Percentiles rank a stretch among this genome's conserved stretches.
These are phyloP conservation scores for Prolemur simus DNA, from an alignment of 2,113 vertebrate species.

Conservation along the genomic window DNA sequence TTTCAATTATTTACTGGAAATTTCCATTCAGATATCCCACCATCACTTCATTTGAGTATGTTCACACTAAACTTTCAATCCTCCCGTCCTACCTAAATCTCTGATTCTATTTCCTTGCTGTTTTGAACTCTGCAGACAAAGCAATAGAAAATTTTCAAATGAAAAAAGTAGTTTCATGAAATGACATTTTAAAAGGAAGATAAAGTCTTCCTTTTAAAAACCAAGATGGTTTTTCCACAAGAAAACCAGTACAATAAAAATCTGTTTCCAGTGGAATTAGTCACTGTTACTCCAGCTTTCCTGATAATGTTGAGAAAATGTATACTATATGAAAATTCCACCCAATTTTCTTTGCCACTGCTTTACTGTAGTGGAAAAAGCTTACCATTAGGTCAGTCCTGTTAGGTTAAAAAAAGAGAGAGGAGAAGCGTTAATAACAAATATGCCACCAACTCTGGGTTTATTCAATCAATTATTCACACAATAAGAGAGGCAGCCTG, in stretches of 20 bases:
- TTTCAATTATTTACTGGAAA: not conserved
- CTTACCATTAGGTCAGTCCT: not conserved
- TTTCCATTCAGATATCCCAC: not conserved
- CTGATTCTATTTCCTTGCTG: not conserved
- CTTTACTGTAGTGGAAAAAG: not conserved
- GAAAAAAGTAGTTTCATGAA: not conserved
- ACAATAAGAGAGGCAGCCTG: not conserved
- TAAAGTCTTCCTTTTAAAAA: not conserved
- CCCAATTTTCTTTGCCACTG: not conserved
- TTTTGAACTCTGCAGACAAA: not conserved
- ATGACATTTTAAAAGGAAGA: not conserved
- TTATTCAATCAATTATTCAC: not conserved
- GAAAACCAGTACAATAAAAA: not conserved
- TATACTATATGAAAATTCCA: not conserved
- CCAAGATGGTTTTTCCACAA: not conserved
- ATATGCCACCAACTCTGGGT: not conserved
- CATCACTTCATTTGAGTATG: not conserved
- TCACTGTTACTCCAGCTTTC: not conserved
- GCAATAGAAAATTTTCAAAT: not conserved
- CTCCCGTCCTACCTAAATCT: not conserved
- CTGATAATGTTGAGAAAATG: not conserved
- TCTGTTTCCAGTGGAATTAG: not conserved
- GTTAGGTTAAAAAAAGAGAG: not conserved
- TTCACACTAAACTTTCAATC: not conserved
- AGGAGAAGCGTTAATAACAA: not conserved